Conservation (phyloP, 2,797 vertebrate genomes). For the Macropodus opercularis region DNA sequence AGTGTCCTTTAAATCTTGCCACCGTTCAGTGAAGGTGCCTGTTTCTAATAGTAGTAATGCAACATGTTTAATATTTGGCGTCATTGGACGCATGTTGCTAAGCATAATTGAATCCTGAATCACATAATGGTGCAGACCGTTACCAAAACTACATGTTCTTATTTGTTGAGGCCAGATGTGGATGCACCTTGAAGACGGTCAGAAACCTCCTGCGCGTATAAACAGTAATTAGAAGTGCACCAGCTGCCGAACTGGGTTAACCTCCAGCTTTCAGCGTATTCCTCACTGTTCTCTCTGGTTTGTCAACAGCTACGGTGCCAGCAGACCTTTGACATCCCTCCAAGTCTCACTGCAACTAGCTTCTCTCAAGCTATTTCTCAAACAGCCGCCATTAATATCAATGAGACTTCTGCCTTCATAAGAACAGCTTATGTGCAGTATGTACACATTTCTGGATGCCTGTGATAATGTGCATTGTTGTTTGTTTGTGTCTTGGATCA, state of each 20-base stretch:
- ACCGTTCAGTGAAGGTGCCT: no score
- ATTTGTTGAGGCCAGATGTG: background rate
- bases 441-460: background rate
- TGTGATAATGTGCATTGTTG: background rate
- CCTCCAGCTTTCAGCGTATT: slow-evolving; percentile 32
- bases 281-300: slow-evolving; percentile 27
- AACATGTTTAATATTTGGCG: background rate
- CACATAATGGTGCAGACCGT: background rate
- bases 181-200: background rate
- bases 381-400: background rate
- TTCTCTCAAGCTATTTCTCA: background rate
- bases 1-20: slow-evolving; percentile 45
- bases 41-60: background rate
- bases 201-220: background rate
- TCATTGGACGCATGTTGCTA: background rate
- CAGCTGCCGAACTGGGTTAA: slow-evolving; percentile 49
- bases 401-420: background rate
- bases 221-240: slow-evolving; percentile 8
- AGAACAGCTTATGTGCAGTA: background rate
- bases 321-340: slow-evolving; percentile 46
- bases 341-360: slow-evolving; percentile 2
- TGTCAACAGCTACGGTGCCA: slow-evolving; percentile 14
- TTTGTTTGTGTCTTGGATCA: background rate
- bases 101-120: background rate
- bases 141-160: background rate